Percentiles rank a stretch among this genome's conserved stretches.
Conservation (phyloP, 2,888 invertebrate species). For the Hypomecis punctinalis region DNA sequence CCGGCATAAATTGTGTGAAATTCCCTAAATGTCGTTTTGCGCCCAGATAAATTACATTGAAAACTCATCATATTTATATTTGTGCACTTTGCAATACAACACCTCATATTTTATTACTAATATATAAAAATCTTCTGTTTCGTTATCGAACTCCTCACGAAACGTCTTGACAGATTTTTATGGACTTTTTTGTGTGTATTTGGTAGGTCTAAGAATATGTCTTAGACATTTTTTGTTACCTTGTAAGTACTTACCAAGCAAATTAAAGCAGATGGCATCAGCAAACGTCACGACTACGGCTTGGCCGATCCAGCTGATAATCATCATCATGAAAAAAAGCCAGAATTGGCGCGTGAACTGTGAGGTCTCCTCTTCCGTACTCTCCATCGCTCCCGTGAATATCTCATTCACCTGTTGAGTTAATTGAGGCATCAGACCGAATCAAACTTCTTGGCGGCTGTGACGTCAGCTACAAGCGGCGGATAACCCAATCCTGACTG, state of each 20-base stretch:
- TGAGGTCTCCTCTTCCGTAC: constrained; percentile 61
- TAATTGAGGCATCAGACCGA: background rate
- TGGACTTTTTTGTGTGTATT: background rate
- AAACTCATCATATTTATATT: too few species aligned
- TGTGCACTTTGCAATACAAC: too few species aligned
- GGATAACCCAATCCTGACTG: too few species aligned
- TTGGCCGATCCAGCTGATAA: constrained; percentile 93
- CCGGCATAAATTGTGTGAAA: too few species aligned
- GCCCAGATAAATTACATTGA: too few species aligned
- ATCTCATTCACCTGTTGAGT: constrained; percentile 76
- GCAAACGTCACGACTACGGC: constrained; percentile 94
- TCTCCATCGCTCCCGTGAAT: constrained; percentile 66
- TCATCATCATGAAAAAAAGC: constrained; percentile 90
- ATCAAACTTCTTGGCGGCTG: too few species aligned
- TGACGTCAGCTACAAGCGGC: too few species aligned
- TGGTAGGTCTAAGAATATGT: background rate
- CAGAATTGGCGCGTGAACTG: constrained; percentile 88
- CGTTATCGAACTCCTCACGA: too few species aligned
- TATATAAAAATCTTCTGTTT: background rate
- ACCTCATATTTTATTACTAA: too few species aligned
- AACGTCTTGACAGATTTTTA: too few species aligned
- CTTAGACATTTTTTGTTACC: background rate
- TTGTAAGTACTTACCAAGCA: constrained; percentile 90
- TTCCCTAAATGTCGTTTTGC: too few species aligned
- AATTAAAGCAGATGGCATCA: constrained; percentile 95